Evolutionary conservation across 2,888 invertebrate genomes (phyloP), one percentile per base, ranked within the genome.

Genomic region (Ectemnius cavifrons): DNA sequence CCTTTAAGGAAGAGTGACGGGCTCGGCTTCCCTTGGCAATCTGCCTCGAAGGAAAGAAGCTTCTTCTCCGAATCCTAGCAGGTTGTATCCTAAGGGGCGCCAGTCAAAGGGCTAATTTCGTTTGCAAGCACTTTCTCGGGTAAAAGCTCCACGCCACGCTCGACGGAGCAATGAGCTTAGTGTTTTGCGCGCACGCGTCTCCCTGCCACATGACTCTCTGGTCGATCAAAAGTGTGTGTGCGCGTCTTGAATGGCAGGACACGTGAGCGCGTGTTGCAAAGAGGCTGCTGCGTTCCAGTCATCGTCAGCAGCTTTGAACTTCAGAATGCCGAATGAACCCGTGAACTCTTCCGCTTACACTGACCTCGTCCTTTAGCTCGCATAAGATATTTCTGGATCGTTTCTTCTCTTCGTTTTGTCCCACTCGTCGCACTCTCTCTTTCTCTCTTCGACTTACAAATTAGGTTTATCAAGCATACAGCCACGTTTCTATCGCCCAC

Each of bases 361-460:
- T 64, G 64, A 64, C 18, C n/a, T 57, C 28, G 23, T 23, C 52
- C 20, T 63, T 60, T 46, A 28, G 18, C 4, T 11, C 6, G 46
- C 45, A n/a, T 13, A 27, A 28, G 47, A 28, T 66, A 66, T 73
- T 69, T 66, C 28, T 28, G 65, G 18, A 18, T 8, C 28, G 37
- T 52, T 20, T 37, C 14, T 23, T 46, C 28, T 16, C 20, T n/a
- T 45, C 57, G 27, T 20, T n/a, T 45, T 49, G 27, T 20, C 20
- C 4, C 13, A 1, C 3, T 20, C 57, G 16, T 11, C 2, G 4
- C 46, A 62, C 47, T 13, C 52, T 16, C 52, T 14, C 4, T 47
- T 4, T 4, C 13, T 58, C 47, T 13, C 37, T 18, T 65, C 14
- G n/a, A 6, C 5, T n/a, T 71, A 63, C 13, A 49, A 65, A 60